phyloP scores from a whole-genome alignment of 2,888 invertebrate species.

The Achlya flavicornis region DNA sequence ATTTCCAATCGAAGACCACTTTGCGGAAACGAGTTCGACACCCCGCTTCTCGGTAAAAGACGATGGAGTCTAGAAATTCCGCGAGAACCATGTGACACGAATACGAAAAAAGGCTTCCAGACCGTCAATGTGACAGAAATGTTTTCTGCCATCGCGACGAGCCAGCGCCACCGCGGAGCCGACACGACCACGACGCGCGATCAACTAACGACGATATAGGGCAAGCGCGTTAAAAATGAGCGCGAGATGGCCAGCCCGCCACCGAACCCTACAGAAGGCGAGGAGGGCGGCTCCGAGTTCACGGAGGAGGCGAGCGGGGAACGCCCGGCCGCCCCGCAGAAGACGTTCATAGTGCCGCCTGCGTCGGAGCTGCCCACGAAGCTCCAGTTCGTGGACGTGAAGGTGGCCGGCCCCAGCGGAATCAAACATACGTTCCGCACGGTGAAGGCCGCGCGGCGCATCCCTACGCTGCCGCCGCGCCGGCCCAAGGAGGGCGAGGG shows the following conservation, averaged over 20 bases:
- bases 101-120: conserved; percentile 82
- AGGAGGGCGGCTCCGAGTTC: conserved; percentile 77
- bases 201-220: conserved; percentile 75
- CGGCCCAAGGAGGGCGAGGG: conserved; percentile 35
- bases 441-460: conserved; percentile 75
- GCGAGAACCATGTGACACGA: conserved; percentile 83
- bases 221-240: conserved; percentile 80
- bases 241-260: conserved; percentile 84
- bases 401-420: conserved; percentile 76
- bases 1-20: conserved; percentile 56
- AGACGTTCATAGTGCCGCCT: conserved; percentile 78
- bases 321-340: conserved; percentile 79
- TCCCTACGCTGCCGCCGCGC: conserved; percentile 69
- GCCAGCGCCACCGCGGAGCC: conserved; percentile 71
- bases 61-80: conserved; percentile 65
- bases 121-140: conserved; percentile 84
- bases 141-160: conserved; percentile 82
- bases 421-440: conserved; percentile 80
- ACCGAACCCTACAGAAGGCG: conserved; percentile 81
- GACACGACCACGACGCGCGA: conserved; percentile 67
- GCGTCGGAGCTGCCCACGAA: conserved; percentile 76
- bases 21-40: conserved; percentile 42
- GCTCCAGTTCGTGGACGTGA: conserved; percentile 75
- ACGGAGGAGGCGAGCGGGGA: conserved; percentile 75
- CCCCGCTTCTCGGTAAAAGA: conserved; percentile 42